A percentile compares a stretch with the other conserved stretches of the same genome.
These are phyloP conservation scores for Scatophagus argus DNA, from an alignment of 2,113 vertebrate species.

Conservation along the genomic window DNA sequence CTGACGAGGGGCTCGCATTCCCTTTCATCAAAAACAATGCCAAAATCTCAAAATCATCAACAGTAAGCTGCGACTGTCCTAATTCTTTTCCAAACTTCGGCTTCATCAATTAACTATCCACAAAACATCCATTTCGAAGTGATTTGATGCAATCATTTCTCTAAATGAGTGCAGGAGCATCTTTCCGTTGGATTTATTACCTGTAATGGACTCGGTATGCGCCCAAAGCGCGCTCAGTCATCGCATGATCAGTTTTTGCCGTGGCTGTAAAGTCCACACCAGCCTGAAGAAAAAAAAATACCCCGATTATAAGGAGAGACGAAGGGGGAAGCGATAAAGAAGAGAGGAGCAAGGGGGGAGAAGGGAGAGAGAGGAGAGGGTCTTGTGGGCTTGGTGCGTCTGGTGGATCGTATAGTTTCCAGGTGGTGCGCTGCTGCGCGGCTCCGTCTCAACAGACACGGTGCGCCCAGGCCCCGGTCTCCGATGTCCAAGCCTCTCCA, in stretches of 20 bases:
- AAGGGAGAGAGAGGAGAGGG: slow-evolving; percentile 8
- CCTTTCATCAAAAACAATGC: slow-evolving; percentile 34
- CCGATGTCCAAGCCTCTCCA: slow-evolving; percentile 45
- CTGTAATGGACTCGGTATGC: slow-evolving; percentile 80
- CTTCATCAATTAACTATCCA: neutral
- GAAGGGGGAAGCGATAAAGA: slow-evolving; percentile 24
- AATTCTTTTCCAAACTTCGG: slow-evolving; percentile 43
- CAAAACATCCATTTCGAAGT: neutral
- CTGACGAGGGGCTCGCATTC: slow-evolving; percentile 20
- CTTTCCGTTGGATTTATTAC: slow-evolving; percentile 67
- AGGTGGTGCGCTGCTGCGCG: slow-evolving; percentile 73
- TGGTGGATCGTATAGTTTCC: slow-evolving; percentile 73
- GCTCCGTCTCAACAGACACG: slow-evolving; percentile 62
- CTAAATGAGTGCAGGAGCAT: slow-evolving; percentile 22
- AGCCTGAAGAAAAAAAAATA: slow-evolving; percentile 33
- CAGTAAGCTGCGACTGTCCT: neutral
- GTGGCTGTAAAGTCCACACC: slow-evolving; percentile 73
- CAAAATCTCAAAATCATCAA: slow-evolving; percentile 13
- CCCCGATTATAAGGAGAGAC: slow-evolving; percentile 9
- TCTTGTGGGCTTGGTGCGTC: slow-evolving; percentile 50
- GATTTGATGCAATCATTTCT: neutral
- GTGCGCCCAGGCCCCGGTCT: slow-evolving; percentile 59
- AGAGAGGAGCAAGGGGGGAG: neutral
- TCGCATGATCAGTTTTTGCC: slow-evolving; percentile 83
- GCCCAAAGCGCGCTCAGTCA: slow-evolving; percentile 83